Percentiles rank a stretch among this genome's conserved stretches.
phyloP scores from a whole-genome alignment of 1,140 invertebrate genomes.

The Batillaria attramentaria region DNA sequence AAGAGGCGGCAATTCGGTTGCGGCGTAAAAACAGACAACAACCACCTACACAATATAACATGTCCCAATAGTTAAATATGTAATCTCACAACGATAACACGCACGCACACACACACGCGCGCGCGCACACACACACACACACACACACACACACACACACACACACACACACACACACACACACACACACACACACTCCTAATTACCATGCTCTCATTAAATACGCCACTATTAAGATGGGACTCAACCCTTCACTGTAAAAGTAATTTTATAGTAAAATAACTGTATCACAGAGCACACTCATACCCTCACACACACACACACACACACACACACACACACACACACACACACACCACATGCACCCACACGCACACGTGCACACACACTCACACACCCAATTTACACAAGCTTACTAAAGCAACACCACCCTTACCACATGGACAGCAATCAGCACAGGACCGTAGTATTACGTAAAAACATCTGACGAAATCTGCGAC shows the following conservation, averaged over 20 bases:
- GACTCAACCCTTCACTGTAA: too few relatives aligned
- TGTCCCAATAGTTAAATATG: too few relatives aligned
- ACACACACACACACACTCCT: slow-evolving; percentile 1
- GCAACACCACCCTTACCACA: neutral
- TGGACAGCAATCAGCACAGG: neutral
- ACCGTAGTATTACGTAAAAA: neutral
- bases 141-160: slow-evolving; percentile 8
- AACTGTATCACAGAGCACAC: slow-evolving; percentile 1
- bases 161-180: slow-evolving; percentile 12
- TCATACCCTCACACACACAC: neutral
- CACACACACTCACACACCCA: neutral
- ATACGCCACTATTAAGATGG: too few relatives aligned
- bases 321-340: slow-evolving; percentile 11
- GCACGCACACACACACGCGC: neutral
- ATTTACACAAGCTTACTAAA: neutral
- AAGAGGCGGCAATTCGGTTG: too few relatives aligned
- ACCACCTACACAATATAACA: too few relatives aligned
- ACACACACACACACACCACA: neutral
- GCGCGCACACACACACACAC: neutral
- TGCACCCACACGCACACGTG: neutral
- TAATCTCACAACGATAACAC: too few relatives aligned
- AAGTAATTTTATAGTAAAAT: too few relatives aligned
- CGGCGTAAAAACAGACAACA: too few relatives aligned
- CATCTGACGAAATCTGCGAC: neutral
- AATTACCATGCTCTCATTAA: neutral